These are phyloP conservation scores for Mirza zaza DNA, from an alignment of 2,113 vertebrate genomes.

Conservation along the genomic window DNA sequence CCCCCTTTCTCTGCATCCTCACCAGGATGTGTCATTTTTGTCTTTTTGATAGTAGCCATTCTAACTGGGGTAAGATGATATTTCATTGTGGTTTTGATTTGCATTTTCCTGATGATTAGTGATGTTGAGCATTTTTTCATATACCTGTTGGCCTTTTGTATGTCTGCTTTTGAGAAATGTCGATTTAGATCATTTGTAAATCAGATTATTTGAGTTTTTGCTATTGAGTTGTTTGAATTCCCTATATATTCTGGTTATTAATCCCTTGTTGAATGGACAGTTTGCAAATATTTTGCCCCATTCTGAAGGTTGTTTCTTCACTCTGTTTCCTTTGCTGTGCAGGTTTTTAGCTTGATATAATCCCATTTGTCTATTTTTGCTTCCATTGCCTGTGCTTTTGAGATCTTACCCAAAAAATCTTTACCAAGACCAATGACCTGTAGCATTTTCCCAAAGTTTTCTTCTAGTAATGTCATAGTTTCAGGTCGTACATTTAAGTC, in stretches of 20 bases:
- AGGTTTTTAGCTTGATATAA: background rate
- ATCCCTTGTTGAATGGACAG: background rate
- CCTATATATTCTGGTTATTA: background rate
- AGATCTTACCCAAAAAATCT: background rate
- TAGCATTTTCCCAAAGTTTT: background rate
- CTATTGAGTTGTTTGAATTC: background rate
- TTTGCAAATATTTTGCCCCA: background rate
- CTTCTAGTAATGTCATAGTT: background rate
- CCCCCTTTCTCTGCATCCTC: background rate
- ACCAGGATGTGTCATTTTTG: background rate
- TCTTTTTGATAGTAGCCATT: background rate
- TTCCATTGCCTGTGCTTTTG: background rate
- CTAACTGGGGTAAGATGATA: background rate
- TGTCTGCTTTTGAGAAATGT: background rate
- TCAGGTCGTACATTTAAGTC: background rate
- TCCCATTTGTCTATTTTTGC: background rate
- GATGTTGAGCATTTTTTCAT: background rate
- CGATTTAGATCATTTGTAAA: background rate
- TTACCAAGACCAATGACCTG: background rate
- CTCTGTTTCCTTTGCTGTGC: background rate
- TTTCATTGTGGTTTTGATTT: background rate
- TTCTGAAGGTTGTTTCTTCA: background rate
- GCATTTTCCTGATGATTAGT: background rate
- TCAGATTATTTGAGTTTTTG: background rate
- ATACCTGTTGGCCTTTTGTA: background rate